Conservation (phyloP, 2,888 invertebrate species). For the Dynastes grantii region DNA sequence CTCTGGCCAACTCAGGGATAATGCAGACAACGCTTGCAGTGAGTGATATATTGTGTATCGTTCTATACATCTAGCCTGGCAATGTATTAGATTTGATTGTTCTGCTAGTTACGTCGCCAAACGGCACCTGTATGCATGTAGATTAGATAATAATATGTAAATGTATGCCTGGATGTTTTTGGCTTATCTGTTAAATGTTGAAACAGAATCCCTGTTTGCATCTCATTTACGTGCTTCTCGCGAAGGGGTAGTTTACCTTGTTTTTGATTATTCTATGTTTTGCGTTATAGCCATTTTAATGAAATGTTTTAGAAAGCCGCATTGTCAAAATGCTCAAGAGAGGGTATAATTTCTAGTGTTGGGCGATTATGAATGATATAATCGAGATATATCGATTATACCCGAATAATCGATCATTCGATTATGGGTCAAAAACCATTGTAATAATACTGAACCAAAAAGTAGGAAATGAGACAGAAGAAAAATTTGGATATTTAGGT, state of each 20-base stretch:
- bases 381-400: too few relatives aligned
- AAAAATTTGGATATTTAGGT: too few relatives aligned
- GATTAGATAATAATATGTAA: constrained; percentile 45
- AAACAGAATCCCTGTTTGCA: constrained; percentile 9
- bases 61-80: neutral
- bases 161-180: constrained; percentile 1
- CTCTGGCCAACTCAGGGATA: constrained; percentile 71
- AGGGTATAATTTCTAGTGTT: too few relatives aligned
- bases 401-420: too few relatives aligned
- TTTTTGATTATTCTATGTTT: neutral
- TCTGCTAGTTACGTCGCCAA: constrained; percentile 3
- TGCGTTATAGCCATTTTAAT: too few relatives aligned
- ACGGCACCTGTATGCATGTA: constrained; percentile 37
- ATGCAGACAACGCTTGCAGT: constrained; percentile 65
- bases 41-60: constrained; percentile 49
- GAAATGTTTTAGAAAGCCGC: too few relatives aligned
- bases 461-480: too few relatives aligned
- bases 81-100: constrained; percentile 12
- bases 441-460: too few relatives aligned
- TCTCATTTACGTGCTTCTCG: neutral
- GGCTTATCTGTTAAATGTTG: constrained; percentile 34
- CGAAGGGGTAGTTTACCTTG: neutral
- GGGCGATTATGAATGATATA: too few relatives aligned
- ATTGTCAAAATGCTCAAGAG: too few relatives aligned
- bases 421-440: too few relatives aligned